A percentile compares a stretch with the other conserved stretches of the same genome.
Conservation (phyloP, 1,140 invertebrate genomes). For the Drosophila leontia region DNA sequence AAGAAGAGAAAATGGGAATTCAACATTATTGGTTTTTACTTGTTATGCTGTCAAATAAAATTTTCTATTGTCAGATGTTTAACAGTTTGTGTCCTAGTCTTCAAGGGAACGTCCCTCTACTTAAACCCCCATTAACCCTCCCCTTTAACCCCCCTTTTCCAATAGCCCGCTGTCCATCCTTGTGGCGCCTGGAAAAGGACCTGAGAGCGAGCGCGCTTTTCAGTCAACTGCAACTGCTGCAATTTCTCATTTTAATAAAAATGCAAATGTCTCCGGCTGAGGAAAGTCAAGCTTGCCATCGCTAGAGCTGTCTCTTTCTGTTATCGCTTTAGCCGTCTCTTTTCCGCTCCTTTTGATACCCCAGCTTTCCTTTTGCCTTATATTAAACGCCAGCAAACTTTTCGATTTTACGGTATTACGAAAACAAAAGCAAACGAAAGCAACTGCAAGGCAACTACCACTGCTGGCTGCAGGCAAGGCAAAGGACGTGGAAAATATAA, state of each 20-base stretch:
- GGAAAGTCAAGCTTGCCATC: slow-evolving; percentile 65
- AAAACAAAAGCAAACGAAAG: slow-evolving; percentile 35
- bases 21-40: slow-evolving; percentile 15
- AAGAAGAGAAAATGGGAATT: background rate
- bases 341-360: background rate
- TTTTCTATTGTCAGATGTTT: slow-evolving; percentile 18
- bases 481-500: background rate
- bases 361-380: slow-evolving; percentile 27
- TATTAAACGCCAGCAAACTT: slow-evolving; percentile 71
- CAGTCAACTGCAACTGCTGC: slow-evolving; percentile 67
- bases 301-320: slow-evolving; percentile 6
- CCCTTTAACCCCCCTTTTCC: background rate
- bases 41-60: slow-evolving; percentile 23
- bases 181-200: slow-evolving; percentile 37
- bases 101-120: background rate
- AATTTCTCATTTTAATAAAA: slow-evolving; percentile 81
- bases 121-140: background rate
- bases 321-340: slow-evolving; percentile 6
- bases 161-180: slow-evolving; percentile 30
- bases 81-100: slow-evolving; percentile 8
- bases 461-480: slow-evolving; percentile 8
- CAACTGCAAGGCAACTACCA: slow-evolving; percentile 1
- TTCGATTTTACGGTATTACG: slow-evolving; percentile 62
- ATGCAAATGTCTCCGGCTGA: slow-evolving; percentile 73
- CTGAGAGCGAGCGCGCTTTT: slow-evolving; percentile 22